Percentiles rank a stretch among this genome's conserved stretches.
phyloP scores from a whole-genome alignment of 2,797 vertebrate species.

The Protonibea diacanthus region DNA sequence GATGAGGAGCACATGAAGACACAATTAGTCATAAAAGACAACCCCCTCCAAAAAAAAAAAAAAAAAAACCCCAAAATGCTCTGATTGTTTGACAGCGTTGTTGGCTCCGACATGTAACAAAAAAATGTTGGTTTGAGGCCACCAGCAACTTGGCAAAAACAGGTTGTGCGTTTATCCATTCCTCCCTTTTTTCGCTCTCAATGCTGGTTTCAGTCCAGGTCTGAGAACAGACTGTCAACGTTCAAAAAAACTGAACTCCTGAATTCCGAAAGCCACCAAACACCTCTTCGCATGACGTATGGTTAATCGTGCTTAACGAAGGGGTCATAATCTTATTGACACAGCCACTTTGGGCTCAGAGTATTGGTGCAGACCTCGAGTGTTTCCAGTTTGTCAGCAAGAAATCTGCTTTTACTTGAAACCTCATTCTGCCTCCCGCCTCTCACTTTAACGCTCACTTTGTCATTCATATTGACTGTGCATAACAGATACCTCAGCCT shows the following conservation, averaged over 20 bases:
- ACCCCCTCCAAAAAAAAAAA: neutral
- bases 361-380: slow-evolving; percentile 1
- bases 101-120: slow-evolving; percentile 49
- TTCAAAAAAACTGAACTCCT: slow-evolving; percentile 29
- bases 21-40: slow-evolving; percentile 25
- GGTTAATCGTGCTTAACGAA: slow-evolving; percentile 27
- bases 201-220: slow-evolving; percentile 51
- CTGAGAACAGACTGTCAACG: slow-evolving; percentile 33
- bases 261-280: slow-evolving; percentile 37
- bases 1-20: slow-evolving; percentile 39
- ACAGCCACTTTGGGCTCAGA: slow-evolving; percentile 14
- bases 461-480: slow-evolving; percentile 34
- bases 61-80: slow-evolving; percentile 12
- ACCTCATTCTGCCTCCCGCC: slow-evolving; percentile 30
- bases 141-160: slow-evolving; percentile 69
- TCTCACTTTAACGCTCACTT: slow-evolving; percentile 14
- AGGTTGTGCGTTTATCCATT: slow-evolving; percentile 52
- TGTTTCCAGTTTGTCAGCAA: slow-evolving; percentile 44
- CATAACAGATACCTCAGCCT: slow-evolving; percentile 29
- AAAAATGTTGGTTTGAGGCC: slow-evolving; percentile 63
- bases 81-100: slow-evolving; percentile 48
- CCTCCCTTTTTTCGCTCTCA: slow-evolving; percentile 20
- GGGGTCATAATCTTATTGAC: slow-evolving; percentile 46
- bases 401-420: slow-evolving; percentile 42
- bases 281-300: slow-evolving; percentile 18